Evolutionary conservation across 2,797 vertebrate species (phyloP).

Genomic region (Ceryle rudis): DNA sequence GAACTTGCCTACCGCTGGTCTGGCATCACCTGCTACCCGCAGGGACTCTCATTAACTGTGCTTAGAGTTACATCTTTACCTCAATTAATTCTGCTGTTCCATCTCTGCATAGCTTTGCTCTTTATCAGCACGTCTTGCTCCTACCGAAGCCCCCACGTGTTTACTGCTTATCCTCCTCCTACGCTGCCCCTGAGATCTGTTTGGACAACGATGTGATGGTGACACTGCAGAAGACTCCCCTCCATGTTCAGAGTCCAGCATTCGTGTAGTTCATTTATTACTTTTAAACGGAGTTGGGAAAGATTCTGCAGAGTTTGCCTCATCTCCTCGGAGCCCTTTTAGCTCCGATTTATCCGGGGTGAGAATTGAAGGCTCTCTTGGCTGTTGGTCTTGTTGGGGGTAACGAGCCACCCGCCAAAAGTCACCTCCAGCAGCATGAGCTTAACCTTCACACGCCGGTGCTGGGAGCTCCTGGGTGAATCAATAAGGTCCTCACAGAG

Average conservation of each 20-base stretch:
- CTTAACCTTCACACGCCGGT: rapidly evolving
- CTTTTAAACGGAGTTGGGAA: not conserved
- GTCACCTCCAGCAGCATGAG: not conserved
- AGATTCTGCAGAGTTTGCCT: not conserved
- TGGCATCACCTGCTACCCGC: not conserved
- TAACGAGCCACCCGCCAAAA: not conserved
- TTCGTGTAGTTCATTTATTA: not conserved
- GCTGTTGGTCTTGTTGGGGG: not conserved
- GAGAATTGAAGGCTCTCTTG: not conserved
- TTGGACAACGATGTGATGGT: not conserved
- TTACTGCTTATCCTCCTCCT: not conserved
- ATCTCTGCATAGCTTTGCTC: not conserved
- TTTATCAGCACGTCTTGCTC: not conserved
- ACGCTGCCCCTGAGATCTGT: not conserved
- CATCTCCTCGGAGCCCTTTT: not conserved
- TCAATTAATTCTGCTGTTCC: not conserved
- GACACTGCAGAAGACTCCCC: rapidly evolving
- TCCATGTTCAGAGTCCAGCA: not conserved
- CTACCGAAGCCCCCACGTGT: not conserved
- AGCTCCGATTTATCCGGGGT: rapidly evolving
- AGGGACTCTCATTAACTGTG: not conserved
- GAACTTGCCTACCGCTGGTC: rapidly evolving
- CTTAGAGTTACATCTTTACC: not conserved
- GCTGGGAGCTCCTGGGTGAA: not conserved
- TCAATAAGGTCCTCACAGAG: not conserved